Conservation (phyloP, 2,113 vertebrate genomes). For the Hemibagrus wyckioides region DNA sequence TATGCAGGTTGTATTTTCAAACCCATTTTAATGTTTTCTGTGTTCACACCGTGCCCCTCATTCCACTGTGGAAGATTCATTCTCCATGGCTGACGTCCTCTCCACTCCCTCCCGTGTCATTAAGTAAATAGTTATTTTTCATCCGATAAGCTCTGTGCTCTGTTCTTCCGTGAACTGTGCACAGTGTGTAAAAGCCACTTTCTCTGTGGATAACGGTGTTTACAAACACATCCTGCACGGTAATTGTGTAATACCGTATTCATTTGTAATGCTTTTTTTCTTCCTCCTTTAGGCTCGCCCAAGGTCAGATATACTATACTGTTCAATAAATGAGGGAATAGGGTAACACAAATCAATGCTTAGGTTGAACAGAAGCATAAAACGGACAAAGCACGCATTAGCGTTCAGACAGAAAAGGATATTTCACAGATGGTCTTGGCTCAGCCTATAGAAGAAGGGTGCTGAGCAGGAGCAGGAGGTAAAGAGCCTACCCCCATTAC, state of each 20-base stretch:
- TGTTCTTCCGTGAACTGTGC: conserved; percentile 21
- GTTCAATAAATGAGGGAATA: conserved; percentile 44
- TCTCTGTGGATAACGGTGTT: conserved; percentile 39
- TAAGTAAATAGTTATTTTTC: conserved; percentile 44
- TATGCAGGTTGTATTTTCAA: conserved; percentile 21
- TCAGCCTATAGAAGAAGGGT: conserved; percentile 2
- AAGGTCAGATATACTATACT: conserved; percentile 49
- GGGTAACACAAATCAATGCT: conserved; percentile 44
- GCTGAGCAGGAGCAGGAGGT: conserved; percentile 7
- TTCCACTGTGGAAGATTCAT: conserved; percentile 37
- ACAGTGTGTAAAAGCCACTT: conserved; percentile 32
- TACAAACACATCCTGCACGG: conserved; percentile 37
- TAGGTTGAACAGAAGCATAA: conserved; percentile 6
- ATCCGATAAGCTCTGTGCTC: conserved; percentile 21
- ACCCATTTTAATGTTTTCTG: conserved; percentile 5
- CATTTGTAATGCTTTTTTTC: conserved; percentile 30
- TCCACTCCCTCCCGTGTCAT: conserved; percentile 22
- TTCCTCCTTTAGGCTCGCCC: conserved; percentile 32
- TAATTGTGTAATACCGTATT: conserved; percentile 48
- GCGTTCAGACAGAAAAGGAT: neutral
- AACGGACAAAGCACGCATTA: conserved; percentile 1
- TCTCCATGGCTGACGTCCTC: conserved; percentile 30
- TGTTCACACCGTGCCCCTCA: neutral
- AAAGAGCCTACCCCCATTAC: conserved; percentile 30
- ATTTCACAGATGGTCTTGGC: conserved; percentile 4